Base-by-base conservation (phyloP, 2,113 vertebrate species). In the Sminthopsis crassicaudata region DNA sequence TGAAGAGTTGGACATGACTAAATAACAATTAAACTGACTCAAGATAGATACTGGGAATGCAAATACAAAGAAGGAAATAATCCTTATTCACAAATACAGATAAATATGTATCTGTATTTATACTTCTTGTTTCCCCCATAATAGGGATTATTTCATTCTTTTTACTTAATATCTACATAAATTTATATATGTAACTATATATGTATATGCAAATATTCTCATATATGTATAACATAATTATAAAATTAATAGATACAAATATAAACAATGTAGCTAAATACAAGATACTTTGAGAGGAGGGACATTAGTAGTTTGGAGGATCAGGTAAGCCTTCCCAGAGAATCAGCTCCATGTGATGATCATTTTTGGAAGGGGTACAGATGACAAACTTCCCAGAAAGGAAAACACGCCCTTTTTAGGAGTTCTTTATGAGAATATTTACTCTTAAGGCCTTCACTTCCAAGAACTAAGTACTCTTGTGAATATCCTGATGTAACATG, bases 401-500 rank as follows among this genome's bases (percentile, higher is more conserved):
- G 60, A n/a, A 76, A 76, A 76, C 14, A 76, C 0, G 4, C 60
- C 60, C 60, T n/a, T n/a, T 16, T 76, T 76, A n/a, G 60, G 36
- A 76, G 30, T 16, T 76, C 60, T 16, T 76, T 16, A 76, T n/a
- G 60, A 76, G 60, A 76, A 76, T 7, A n/a, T n/a, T 76, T 76
- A 19, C 30, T n/a, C 14, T 76, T n/a, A n/a, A 5, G 14, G 36
- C 60, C 60, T 76, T 76, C 16, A 19, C 36, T 76, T n/a, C 30
- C n/a, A 14, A n/a, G 60, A 76, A 76, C 60, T 76, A n/a, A 76
- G 60, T 19, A 67, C 36, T 22, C 25, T 53, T 2, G 54, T 9
- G 25, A 8, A 1, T 24, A 16, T 5, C 8, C 42, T 52, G 60
- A 53, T 26, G 26, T 2, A 0, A 9, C 1, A 1, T 46, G 25